Evolutionary conservation across 2,797 vertebrate genomes (phyloP).

Genomic region (Microhierax caerulescens): DNA sequence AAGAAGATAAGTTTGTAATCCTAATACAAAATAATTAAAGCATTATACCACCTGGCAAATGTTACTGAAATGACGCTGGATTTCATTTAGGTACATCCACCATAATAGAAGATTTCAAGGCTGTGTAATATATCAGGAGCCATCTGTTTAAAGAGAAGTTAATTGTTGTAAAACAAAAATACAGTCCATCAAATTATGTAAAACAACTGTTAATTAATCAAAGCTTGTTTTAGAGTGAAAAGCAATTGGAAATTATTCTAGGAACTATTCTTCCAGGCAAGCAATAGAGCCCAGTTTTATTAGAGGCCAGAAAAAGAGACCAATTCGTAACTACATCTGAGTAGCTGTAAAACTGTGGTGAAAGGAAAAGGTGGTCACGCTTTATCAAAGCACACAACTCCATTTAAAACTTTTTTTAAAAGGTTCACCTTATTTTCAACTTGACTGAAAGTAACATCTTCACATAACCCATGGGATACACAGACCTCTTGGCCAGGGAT

Average conservation of each 20-base stretch:
- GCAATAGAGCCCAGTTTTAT: slow-evolving; percentile 34
- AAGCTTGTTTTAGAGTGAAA: slow-evolving; percentile 31
- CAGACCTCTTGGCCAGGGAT: neutral
- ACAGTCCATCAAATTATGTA: slow-evolving; percentile 42
- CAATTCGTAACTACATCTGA: slow-evolving; percentile 30
- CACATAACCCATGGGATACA: neutral
- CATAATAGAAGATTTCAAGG: slow-evolving; percentile 27
- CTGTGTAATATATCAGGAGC: slow-evolving; percentile 26
- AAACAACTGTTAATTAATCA: slow-evolving; percentile 61
- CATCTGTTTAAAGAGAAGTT: slow-evolving; percentile 62
- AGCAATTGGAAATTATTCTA: slow-evolving; percentile 57
- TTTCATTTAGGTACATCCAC: slow-evolving; percentile 29
- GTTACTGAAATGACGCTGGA: neutral
- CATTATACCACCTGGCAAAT: slow-evolving; percentile 40
- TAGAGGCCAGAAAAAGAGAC: slow-evolving; percentile 56
- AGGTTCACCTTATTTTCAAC: neutral
- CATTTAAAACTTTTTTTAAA: neutral
- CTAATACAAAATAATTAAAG: neutral
- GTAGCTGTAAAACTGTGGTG: neutral
- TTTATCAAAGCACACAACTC: neutral
- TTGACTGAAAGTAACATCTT: neutral
- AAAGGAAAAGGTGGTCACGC: neutral
- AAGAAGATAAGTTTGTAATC: slow-evolving; percentile 14
- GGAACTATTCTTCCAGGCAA: slow-evolving; percentile 34
- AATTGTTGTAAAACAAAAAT: slow-evolving; percentile 52